Percentiles rank a stretch among this genome's conserved stretches.
These are phyloP conservation scores for Sebastes ruberrimus DNA, from an alignment of 2,797 vertebrate genomes.

Conservation along the genomic window DNA sequence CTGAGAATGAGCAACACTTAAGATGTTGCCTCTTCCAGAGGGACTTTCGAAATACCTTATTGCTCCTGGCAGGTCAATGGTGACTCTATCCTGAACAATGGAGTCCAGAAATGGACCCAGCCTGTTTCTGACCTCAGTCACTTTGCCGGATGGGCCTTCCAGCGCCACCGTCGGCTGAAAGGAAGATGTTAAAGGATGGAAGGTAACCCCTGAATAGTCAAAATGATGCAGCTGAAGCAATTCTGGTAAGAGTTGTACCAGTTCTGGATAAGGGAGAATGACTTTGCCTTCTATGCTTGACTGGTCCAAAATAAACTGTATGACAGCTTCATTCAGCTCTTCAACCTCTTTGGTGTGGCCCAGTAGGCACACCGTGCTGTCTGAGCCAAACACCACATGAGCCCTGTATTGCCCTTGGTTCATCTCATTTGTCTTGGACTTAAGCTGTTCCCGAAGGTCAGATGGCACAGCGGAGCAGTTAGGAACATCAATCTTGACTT, in stretches of 20 bases:
- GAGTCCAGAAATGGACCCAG: conserved; percentile 43
- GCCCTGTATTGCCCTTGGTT: conserved; percentile 38
- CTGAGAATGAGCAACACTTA: conserved; percentile 23
- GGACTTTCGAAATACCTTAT: conserved; percentile 49
- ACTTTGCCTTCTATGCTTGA: conserved; percentile 20
- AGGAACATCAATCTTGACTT: conserved; percentile 42
- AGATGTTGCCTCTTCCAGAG: conserved; percentile 43
- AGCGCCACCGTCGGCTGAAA: conserved; percentile 26
- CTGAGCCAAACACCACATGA: conserved; percentile 5
- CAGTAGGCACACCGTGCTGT: conserved; percentile 24
- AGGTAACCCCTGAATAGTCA: conserved; percentile 46
- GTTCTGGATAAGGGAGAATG: conserved; percentile 32
- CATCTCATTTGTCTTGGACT: conserved; percentile 25
- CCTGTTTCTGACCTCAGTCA: conserved; percentile 32
- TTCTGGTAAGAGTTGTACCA: conserved; percentile 27
- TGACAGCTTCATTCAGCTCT: conserved; percentile 33
- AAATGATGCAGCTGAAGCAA: conserved; percentile 43
- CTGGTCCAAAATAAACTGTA: conserved; percentile 50
- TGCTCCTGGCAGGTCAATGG: conserved; percentile 60
- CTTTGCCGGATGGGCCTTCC: conserved; percentile 25
- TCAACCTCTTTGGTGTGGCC: conserved; percentile 61
- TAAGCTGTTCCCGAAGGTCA: conserved; percentile 52
- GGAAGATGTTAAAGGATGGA: conserved; percentile 24
- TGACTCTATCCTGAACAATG: conserved; percentile 39
- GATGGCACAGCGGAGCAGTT: not conserved